Conservation (phyloP, 2,113 vertebrate species). For the Alectura lathami region DNA sequence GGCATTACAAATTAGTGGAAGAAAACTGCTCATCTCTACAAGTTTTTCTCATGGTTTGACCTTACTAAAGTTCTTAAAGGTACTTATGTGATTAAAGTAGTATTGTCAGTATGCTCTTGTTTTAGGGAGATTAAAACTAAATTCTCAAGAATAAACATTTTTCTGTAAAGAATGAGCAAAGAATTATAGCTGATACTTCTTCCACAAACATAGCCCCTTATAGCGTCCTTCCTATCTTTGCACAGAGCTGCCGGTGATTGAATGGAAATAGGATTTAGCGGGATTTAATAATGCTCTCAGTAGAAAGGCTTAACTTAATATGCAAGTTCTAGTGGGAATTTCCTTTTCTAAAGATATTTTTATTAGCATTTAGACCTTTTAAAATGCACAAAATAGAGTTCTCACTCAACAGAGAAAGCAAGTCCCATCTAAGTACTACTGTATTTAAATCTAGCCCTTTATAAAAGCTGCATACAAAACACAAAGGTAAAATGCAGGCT, state of each 20-base stretch:
- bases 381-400: background rate
- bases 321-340: constrained; percentile 55
- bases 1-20: background rate
- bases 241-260: constrained; percentile 41
- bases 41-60: background rate
- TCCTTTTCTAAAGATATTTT: constrained; percentile 52
- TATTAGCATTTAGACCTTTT: constrained; percentile 52
- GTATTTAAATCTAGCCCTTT: constrained; percentile 20
- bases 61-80: constrained; percentile 35
- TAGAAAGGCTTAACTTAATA: constrained; percentile 57
- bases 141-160: background rate
- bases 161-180: constrained; percentile 24
- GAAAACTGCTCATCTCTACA: background rate
- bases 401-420: constrained; percentile 23
- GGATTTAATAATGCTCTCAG: constrained; percentile 64
- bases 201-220: constrained; percentile 6
- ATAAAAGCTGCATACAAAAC: constrained; percentile 15
- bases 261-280: constrained; percentile 56
- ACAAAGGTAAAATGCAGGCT: background rate
- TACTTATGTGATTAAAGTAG: constrained; percentile 24
- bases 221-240: background rate
- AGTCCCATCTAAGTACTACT: constrained; percentile 40
- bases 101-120: background rate
- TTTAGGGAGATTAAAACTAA: background rate
- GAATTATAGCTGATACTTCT: background rate